phyloP scores from a whole-genome alignment of 2,888 invertebrate genomes.

The Lasioglossum figueresi region DNA sequence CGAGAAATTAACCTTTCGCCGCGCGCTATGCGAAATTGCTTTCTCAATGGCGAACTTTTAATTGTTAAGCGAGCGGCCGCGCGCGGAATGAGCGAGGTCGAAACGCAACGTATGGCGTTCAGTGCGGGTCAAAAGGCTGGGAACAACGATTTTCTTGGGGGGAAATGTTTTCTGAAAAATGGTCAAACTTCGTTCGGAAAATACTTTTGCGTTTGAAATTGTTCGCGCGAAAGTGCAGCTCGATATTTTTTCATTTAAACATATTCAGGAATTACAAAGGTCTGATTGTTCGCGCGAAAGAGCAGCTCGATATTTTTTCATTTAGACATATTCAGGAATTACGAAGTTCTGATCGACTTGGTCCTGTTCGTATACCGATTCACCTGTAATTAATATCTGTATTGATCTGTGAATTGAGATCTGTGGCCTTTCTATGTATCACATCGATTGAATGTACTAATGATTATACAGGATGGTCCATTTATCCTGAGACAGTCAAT shows the following conservation, averaged over 20 bases:
- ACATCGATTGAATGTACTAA: too few species aligned
- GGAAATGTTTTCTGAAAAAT: not conserved
- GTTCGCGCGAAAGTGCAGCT: too few species aligned
- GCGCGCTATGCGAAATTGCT: constrained; percentile 2
- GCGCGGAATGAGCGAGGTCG: not conserved
- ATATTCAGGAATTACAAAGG: not conserved
- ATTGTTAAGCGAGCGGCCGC: not conserved
- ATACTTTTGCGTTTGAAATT: too few species aligned
- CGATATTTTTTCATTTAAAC: not conserved
- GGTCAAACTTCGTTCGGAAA: too few species aligned
- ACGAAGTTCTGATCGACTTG: not conserved
- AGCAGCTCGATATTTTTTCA: too few species aligned
- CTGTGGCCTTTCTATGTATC: too few species aligned
- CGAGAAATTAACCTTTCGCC: not conserved
- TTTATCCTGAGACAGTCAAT: too few species aligned
- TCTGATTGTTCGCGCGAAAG: too few species aligned
- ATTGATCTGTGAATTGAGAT: too few species aligned
- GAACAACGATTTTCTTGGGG: not conserved
- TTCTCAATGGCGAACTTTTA: constrained; percentile 5
- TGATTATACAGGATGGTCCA: too few species aligned
- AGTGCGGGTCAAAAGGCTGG: not conserved
- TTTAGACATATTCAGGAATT: too few species aligned
- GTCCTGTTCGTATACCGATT: not conserved
- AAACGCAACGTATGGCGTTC: not conserved
- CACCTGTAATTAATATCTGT: not conserved